Evolutionary conservation across 2,888 invertebrate genomes (phyloP).

Genomic region (Phyllotreta cruciferae): DNA sequence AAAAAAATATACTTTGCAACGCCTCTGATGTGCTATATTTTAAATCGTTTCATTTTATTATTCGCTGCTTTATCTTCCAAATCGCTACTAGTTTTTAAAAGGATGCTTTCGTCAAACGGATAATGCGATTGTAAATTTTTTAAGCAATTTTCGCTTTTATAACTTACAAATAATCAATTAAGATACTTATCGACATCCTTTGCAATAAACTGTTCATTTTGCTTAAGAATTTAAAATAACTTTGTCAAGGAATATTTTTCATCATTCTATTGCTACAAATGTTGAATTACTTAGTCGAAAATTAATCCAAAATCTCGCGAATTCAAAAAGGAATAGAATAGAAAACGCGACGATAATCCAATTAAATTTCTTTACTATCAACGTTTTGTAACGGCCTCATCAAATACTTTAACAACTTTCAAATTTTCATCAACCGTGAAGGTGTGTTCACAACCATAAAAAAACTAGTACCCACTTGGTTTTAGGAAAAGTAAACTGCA

Average conservation of each 20-base stretch:
- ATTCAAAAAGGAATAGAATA: no score
- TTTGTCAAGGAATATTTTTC: no score
- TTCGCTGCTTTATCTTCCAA: constrained; percentile 26
- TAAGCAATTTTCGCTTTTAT: constrained; percentile 19
- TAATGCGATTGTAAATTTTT: constrained; percentile 22
- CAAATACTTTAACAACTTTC: constrained; percentile 26
- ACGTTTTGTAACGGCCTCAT: constrained; percentile 13
- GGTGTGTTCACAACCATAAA: constrained; percentile 22
- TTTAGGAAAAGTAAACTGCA: no score
- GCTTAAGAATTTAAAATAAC: background rate
- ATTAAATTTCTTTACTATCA: constrained; percentile 18
- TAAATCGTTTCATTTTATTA: constrained; percentile 33
- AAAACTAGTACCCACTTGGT: background rate
- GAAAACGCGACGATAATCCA: background rate
- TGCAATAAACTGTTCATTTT: constrained; percentile 13
- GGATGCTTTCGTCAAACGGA: constrained; percentile 20
- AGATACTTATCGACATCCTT: background rate
- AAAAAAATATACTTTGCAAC: no score
- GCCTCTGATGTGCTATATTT: no score
- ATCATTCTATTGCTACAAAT: no score
- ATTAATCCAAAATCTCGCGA: no score
- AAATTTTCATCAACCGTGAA: constrained; percentile 26
- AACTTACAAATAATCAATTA: constrained; percentile 13
- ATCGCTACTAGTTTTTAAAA: constrained; percentile 32
- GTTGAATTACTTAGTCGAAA: no score